Conservation (phyloP, 1,140 invertebrate species). For the Bombus turneri region DNA sequence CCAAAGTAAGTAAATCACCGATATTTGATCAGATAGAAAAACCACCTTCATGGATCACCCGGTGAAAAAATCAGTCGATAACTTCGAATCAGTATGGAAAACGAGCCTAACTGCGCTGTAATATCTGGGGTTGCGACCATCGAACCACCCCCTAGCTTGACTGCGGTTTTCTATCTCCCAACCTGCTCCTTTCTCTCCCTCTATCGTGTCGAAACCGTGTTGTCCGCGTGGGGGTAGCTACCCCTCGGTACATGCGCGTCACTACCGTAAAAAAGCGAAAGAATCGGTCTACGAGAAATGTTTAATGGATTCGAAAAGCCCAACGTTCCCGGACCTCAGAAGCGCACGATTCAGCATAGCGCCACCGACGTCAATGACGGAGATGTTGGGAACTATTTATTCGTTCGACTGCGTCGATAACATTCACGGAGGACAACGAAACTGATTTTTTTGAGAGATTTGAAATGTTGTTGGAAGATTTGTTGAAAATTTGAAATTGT, state of each 20-base stretch:
- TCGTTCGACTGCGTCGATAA: background rate
- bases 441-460: no score
- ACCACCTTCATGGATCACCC: background rate
- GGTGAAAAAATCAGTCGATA: background rate
- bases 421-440: no score
- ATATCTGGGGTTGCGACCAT: constrained; percentile 17
- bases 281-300: background rate
- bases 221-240: no score
- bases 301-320: background rate
- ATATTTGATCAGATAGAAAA: no score
- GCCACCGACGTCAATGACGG: constrained; percentile 37
- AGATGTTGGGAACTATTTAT: background rate
- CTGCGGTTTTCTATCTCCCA: constrained; percentile 6
- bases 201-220: background rate
- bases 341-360: constrained; percentile 29
- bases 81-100: background rate
- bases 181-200: background rate
- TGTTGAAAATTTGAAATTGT: no score
- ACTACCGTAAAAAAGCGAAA: background rate
- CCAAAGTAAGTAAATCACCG: background rate
- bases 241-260: constrained; percentile 14
- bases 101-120: background rate
- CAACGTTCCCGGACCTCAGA: constrained; percentile 22
- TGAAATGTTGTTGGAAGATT: no score
- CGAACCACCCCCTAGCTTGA: constrained; percentile 25